A percentile compares a stretch with the other conserved stretches of the same genome.
Conservation (phyloP, 2,797 vertebrate genomes). For the Darevskia mixta region DNA sequence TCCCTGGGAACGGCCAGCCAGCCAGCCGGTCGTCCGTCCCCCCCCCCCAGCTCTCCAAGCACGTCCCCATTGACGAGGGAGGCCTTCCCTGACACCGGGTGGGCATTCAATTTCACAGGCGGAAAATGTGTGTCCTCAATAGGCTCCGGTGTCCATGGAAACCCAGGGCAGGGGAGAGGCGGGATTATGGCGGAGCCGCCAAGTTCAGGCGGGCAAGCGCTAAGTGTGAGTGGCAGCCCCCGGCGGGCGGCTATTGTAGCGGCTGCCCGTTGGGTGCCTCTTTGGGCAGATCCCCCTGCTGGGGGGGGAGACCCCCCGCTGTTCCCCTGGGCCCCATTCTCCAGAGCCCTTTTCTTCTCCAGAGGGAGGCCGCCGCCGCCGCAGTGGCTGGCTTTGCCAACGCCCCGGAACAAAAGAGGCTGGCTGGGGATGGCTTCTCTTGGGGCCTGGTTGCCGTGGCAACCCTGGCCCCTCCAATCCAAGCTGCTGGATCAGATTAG, state of each 20-base stretch:
- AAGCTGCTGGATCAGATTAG: slow-evolving; percentile 99
- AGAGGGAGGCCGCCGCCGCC: slow-evolving; percentile 65
- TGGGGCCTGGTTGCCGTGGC: slow-evolving; percentile 89
- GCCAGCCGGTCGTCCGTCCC: slow-evolving; percentile 5
- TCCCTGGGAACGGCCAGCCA: background rate
- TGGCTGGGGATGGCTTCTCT: slow-evolving; percentile 80
- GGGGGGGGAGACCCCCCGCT: slow-evolving; percentile 30
- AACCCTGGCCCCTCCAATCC: slow-evolving; percentile 90
- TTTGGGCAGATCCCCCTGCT: slow-evolving; percentile 22
- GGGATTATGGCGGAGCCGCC: slow-evolving; percentile 62
- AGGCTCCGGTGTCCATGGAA: slow-evolving; percentile 77
- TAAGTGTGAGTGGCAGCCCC: slow-evolving; percentile 70
- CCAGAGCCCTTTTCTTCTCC: slow-evolving; percentile 68
- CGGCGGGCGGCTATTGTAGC: slow-evolving; percentile 53
- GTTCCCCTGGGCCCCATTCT: slow-evolving; percentile 55
- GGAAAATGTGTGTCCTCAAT: slow-evolving; percentile 70
- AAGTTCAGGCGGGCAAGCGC: slow-evolving; percentile 67
- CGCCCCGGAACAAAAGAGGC: slow-evolving; percentile 82
- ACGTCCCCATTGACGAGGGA: background rate
- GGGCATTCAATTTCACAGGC: background rate
- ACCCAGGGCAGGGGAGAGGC: slow-evolving; percentile 66
- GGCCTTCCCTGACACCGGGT: background rate
- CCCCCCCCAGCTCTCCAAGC: background rate
- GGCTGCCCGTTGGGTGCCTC: background rate
- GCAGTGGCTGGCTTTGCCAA: slow-evolving; percentile 57